Conservation (phyloP, 1,140 invertebrate genomes). For the Metopolophium dirhodum region DNA sequence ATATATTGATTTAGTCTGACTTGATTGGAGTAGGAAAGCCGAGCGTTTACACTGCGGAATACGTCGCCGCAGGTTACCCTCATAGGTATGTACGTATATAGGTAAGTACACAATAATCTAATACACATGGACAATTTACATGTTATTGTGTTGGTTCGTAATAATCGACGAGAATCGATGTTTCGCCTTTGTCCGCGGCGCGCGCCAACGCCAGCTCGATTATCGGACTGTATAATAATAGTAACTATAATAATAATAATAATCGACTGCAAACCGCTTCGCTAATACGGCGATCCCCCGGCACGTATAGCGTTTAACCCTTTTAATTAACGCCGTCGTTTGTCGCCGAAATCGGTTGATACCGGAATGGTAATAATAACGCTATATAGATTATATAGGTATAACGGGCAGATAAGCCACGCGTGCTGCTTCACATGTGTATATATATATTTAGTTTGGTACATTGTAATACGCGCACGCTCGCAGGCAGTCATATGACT, state of each 20-base stretch:
- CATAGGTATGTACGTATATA: neutral
- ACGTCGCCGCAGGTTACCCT: neutral
- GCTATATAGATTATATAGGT: neutral
- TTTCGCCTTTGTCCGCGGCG: neutral
- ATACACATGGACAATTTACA: neutral
- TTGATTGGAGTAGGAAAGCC: neutral
- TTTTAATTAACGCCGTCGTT: constrained; percentile 38
- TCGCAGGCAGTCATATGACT: neutral
- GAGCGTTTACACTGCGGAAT: neutral
- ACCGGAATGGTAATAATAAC: neutral
- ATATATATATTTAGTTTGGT: too few species aligned
- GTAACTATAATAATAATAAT: neutral
- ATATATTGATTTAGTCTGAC: neutral
- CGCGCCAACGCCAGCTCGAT: neutral
- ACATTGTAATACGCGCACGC: neutral
- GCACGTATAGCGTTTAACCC: constrained; percentile 17
- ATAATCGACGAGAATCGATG: neutral
- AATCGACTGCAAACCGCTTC: constrained; percentile 1
- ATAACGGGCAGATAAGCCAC: neutral
- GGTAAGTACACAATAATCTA: too few species aligned
- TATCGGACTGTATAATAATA: neutral
- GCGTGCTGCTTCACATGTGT: neutral
- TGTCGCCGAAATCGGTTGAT: neutral
- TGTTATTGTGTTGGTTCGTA: neutral
- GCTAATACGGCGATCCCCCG: neutral